phyloP scores from a whole-genome alignment of 2,888 invertebrate genomes.

The Choristoneura rosaceana region DNA sequence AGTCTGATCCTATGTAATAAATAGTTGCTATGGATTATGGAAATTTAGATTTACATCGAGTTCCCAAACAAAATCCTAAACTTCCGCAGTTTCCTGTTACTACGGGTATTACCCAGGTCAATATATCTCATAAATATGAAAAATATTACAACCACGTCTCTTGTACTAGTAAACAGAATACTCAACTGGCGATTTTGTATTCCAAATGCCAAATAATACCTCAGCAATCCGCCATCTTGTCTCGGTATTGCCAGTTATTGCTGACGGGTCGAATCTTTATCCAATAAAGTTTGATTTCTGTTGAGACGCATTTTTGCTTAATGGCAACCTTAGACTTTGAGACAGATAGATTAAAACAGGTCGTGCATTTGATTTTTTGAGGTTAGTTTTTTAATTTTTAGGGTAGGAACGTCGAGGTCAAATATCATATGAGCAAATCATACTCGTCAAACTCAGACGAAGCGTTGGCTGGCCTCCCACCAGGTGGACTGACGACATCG shows the following conservation, averaged over 20 bases:
- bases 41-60: not conserved
- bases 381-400: too few relatives aligned
- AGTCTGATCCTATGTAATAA: not conserved
- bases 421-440: too few relatives aligned
- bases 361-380: too few relatives aligned
- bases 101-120: not conserved
- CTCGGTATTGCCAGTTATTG: slow-evolving; percentile 1
- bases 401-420: too few relatives aligned
- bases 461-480: too few relatives aligned
- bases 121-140: not conserved
- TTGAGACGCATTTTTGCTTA: not conserved
- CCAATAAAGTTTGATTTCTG: slow-evolving; percentile 10
- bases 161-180: slow-evolving; percentile 15
- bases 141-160: not conserved
- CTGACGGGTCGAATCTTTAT: not conserved
- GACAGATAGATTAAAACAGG: too few relatives aligned
- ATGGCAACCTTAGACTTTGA: not conserved
- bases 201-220: slow-evolving; percentile 17
- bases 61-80: not conserved
- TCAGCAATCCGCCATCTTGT: slow-evolving; percentile 23
- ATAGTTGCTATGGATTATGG: not conserved
- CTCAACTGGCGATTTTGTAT: slow-evolving; percentile 7
- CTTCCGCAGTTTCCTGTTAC: not conserved
- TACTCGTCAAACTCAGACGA: too few relatives aligned
- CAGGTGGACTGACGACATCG: too few relatives aligned